These are phyloP conservation scores for Mus minutoides DNA, from an alignment of 2,797 vertebrate species.

Conservation along the genomic window DNA sequence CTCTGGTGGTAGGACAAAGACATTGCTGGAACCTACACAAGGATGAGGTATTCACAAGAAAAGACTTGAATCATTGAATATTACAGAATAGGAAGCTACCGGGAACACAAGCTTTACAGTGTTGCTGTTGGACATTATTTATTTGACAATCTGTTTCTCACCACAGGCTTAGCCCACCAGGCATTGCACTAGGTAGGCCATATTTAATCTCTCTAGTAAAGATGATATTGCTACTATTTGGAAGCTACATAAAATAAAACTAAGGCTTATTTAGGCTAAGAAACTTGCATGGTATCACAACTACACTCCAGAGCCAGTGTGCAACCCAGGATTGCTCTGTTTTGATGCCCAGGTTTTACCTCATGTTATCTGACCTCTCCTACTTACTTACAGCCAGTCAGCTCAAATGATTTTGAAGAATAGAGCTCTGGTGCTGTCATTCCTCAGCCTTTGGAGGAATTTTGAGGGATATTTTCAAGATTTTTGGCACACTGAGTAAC, in stretches of 20 bases:
- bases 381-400: neutral
- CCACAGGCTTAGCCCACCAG: neutral
- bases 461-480: neutral
- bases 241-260: neutral
- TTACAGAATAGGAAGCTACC: neutral
- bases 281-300: neutral
- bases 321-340: neutral
- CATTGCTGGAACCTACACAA: neutral
- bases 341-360: neutral
- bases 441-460: neutral
- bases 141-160: neutral
- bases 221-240: neutral
- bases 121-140: neutral
- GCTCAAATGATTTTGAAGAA: neutral
- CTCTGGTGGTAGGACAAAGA: neutral
- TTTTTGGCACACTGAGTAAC: neutral
- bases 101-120: neutral
- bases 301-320: neutral
- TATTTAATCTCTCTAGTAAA: slow-evolving; percentile 11
- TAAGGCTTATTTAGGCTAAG: neutral
- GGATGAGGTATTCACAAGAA: neutral
- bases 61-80: neutral
- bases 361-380: neutral
- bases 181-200: neutral
- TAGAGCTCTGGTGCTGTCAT: neutral